Base-by-base conservation (phyloP, 2,888 invertebrate species). In the Bibio marci region DNA sequence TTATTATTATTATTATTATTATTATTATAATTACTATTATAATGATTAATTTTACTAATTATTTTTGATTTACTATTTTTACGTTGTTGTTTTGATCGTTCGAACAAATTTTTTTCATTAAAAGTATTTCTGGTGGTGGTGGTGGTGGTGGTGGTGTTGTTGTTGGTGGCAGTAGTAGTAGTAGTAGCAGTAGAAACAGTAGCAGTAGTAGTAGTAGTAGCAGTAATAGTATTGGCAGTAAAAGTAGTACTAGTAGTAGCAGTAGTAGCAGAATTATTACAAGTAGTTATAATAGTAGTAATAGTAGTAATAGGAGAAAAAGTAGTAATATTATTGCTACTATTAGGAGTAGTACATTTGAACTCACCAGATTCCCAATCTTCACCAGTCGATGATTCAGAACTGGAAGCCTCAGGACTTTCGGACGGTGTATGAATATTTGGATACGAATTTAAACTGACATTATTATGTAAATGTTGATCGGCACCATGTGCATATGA, bases 351-450 rank as follows among this genome's bases (percentile, higher is more conserved):
- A 22, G 22, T 22, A 22, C 22, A 22, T 33, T 38, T 33, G 30
- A 14, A 62, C 62, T 62, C 57, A 62, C 60, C 60, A 51, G 60
- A 60, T 58, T 62, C 61, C 62, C 62, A 62, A 52, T 58, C 61
- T 45, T 57, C 58, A 45, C 54, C 47, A n/a, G 51, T 48, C 36
- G 52, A 52, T 46, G 56, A 51, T 46, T 52, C 56, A 46, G 45
- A 48, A 43, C 44, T 44, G 27, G 46, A 46, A 32, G 43, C 45
- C 30, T 43, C 43, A 25, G 43, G 39, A 40, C 40, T 41, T 35
- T 43, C 43, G 42, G 44, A 44, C 40, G 46, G 42, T 36, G 42
- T 46, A 30, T 44, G 43, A 27, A 41, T 38, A 30, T 38, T 28
- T 17, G 28, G 36, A 31, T 39, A 39, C 17, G 32, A 35, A 35